Evolutionary conservation across 2,113 vertebrate species (phyloP).

Genomic region (Puntigrus tetrazona): DNA sequence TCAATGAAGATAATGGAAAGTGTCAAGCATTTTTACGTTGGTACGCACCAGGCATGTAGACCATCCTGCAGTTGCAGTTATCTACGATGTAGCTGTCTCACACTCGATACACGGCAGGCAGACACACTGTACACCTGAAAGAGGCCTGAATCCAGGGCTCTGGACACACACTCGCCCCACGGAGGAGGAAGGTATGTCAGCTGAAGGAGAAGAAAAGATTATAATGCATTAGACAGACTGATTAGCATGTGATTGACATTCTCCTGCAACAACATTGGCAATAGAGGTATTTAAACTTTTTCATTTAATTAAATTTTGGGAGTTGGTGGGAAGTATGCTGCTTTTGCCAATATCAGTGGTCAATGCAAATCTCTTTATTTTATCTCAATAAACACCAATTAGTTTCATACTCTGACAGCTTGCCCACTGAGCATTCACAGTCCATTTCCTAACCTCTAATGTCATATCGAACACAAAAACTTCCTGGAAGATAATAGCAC

Average conservation of each 20-base stretch:
- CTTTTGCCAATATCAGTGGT: neutral
- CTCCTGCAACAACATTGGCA: neutral
- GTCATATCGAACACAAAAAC: neutral
- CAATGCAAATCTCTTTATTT: neutral
- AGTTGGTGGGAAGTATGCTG: no score
- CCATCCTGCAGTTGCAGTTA: conserved; percentile 99
- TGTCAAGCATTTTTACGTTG: neutral
- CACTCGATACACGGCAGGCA: conserved; percentile 97
- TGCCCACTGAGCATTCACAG: neutral
- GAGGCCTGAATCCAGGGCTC: conserved; percentile 89
- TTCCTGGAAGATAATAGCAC: neutral
- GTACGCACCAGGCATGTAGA: conserved; percentile 92
- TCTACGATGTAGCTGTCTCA: conserved; percentile 98
- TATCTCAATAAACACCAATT: neutral
- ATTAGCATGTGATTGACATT: neutral
- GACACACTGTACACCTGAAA: conserved; percentile 96
- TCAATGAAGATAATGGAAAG: neutral
- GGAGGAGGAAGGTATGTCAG: conserved; percentile 95
- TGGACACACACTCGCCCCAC: conserved; percentile 94
- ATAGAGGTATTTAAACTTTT: neutral
- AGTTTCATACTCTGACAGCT: neutral
- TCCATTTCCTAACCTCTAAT: neutral
- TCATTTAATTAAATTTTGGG: no score
- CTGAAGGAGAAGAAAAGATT: conserved; percentile 64
- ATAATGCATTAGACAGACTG: neutral